These are phyloP conservation scores for Leucoraja ocellata DNA, from an alignment of 2,797 vertebrate genomes.

Conservation along the genomic window DNA sequence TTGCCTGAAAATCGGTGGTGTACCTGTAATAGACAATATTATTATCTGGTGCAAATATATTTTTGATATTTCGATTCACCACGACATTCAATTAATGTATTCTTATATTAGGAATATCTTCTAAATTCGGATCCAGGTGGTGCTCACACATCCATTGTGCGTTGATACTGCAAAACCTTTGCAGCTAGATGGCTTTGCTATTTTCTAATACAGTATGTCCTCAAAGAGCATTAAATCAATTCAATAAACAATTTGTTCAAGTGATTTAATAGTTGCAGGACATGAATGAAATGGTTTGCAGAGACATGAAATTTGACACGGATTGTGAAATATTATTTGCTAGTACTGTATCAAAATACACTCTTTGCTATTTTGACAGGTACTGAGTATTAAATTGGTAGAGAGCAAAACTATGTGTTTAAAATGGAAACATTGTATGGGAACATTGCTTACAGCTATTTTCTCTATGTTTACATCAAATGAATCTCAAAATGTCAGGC, in stretches of 20 bases:
- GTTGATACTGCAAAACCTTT: not conserved
- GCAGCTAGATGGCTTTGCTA: not conserved
- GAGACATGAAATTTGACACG: not conserved
- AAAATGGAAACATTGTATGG: not conserved
- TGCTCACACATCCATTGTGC: not conserved
- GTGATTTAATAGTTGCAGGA: not conserved
- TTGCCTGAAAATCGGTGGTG: too few relatives aligned
- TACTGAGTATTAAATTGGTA: not conserved
- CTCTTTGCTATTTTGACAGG: not conserved
- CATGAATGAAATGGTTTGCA: not conserved
- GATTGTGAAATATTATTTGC: not conserved
- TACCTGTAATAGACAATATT: too few relatives aligned
- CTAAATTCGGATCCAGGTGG: not conserved
- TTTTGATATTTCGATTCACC: too few relatives aligned
- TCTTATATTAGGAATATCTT: not conserved
- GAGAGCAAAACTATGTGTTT: not conserved
- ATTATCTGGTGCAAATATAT: too few relatives aligned
- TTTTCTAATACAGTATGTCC: not conserved
- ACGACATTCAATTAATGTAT: too few relatives aligned
- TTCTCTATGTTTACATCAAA: not conserved
- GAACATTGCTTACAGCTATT: not conserved
- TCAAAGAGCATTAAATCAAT: not conserved
- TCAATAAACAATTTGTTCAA: not conserved
- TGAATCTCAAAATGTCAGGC: not conserved
- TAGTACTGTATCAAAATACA: not conserved